These are phyloP conservation scores for Lepidothrix coronata DNA, from an alignment of 2,113 vertebrate species.

Conservation along the genomic window DNA sequence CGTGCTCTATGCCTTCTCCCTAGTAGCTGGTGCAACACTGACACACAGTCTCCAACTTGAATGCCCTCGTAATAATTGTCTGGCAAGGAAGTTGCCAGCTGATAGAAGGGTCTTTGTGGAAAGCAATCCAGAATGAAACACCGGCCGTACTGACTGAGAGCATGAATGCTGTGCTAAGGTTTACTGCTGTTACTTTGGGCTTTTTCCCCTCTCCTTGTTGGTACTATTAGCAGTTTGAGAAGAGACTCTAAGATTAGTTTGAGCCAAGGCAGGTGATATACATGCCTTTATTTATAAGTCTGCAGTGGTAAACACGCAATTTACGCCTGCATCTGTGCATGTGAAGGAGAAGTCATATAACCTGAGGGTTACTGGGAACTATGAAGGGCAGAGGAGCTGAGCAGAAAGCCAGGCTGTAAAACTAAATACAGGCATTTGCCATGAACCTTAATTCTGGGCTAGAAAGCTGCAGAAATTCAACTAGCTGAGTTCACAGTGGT, in stretches of 20 bases:
- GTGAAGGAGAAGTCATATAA: background rate
- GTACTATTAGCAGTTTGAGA: background rate
- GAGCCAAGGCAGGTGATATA: background rate
- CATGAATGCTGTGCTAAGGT: background rate
- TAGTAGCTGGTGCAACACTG: background rate
- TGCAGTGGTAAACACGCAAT: background rate
- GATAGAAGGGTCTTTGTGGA: background rate
- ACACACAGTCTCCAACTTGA: background rate
- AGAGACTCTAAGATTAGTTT: background rate
- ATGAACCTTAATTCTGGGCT: background rate
- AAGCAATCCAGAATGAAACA: background rate
- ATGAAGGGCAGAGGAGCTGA: background rate
- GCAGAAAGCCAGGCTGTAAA: background rate
- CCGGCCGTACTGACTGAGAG: background rate
- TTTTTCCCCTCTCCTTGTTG: accelerated
- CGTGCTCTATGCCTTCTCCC: background rate
- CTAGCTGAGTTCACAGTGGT: background rate
- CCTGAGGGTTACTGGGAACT: background rate
- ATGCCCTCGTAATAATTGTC: background rate
- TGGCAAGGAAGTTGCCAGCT: background rate
- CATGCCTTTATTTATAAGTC: background rate
- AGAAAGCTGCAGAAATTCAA: background rate
- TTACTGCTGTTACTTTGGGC: background rate
- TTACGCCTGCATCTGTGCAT: background rate
- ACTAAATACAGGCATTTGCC: background rate